A percentile compares a stretch with the other conserved stretches of the same genome.
Evolutionary conservation across 2,113 vertebrate genomes (phyloP).

Genomic region (Poeciliopsis occidentalis): DNA sequence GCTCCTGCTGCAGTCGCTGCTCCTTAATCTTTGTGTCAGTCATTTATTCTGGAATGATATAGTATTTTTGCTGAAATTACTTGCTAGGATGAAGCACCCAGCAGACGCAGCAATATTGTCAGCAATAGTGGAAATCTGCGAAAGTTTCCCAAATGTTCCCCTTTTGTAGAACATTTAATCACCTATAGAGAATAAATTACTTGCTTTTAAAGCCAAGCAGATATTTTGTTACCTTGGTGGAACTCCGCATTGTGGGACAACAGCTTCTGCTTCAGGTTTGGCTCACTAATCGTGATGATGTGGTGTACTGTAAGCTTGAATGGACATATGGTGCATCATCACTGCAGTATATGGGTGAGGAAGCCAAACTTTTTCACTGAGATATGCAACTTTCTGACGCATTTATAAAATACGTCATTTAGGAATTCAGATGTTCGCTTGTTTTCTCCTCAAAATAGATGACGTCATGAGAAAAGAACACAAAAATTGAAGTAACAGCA

Average conservation of each 20-base stretch:
- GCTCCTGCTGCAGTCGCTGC: slow-evolving; percentile 16
- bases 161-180: not conserved
- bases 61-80: slow-evolving; percentile 3
- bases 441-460: not conserved
- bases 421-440: not conserved
- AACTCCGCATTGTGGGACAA: not conserved
- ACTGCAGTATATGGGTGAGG: slow-evolving; percentile 8
- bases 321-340: not conserved
- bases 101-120: not conserved
- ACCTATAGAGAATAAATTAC: not conserved
- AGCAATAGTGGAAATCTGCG: not conserved
- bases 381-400: not conserved
- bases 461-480: no score
- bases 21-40: slow-evolving; percentile 31
- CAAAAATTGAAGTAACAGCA: no score
- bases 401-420: not conserved
- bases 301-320: not conserved
- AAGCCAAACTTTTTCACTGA: not conserved
- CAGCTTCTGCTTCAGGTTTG: slow-evolving; percentile 10
- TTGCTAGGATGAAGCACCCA: slow-evolving; percentile 2
- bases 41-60: slow-evolving; percentile 27
- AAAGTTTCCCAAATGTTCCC: not conserved
- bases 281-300: not conserved
- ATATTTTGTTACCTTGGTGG: not conserved
- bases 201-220: not conserved